phyloP scores from a whole-genome alignment of 2,888 invertebrate genomes.

The Troides aeacus region DNA sequence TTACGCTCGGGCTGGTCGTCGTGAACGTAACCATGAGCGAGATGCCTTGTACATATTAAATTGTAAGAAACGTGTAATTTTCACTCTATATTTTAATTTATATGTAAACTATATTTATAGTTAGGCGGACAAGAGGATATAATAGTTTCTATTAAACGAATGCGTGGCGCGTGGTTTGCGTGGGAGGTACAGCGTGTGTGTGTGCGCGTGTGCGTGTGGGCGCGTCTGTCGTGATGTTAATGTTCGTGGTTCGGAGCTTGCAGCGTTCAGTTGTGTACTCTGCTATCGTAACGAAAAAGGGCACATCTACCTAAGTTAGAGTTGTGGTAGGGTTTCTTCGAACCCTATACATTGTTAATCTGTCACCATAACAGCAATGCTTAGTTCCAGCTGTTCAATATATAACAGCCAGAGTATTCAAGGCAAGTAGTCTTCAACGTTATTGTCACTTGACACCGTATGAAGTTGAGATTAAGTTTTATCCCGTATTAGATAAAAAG shows the following conservation, averaged over 20 bases:
- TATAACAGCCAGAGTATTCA: too few species aligned
- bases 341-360: too few species aligned
- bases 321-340: too few species aligned
- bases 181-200: conserved; percentile 30
- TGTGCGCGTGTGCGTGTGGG: conserved; percentile 48
- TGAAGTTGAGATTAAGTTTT: too few species aligned
- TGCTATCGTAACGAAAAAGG: background rate
- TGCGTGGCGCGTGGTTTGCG: conserved; percentile 51
- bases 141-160: conserved; percentile 15
- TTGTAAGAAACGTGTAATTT: conserved; percentile 75
- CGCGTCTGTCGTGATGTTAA: conserved; percentile 43
- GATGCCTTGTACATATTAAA: conserved; percentile 77
- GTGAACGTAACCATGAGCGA: conserved; percentile 46
- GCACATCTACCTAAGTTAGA: background rate
- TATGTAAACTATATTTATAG: conserved; percentile 75
- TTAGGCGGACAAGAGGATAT: conserved; percentile 62
- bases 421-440: too few species aligned
- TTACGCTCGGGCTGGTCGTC: conserved; percentile 11
- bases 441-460: too few species aligned
- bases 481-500: too few species aligned
- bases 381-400: too few species aligned
- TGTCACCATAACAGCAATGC: too few species aligned
- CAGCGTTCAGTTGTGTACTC: conserved; percentile 58
- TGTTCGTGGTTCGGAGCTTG: conserved; percentile 63
- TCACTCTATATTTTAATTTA: conserved; percentile 76